phyloP scores from a whole-genome alignment of 2,797 vertebrate genomes.

The Erithacus rubecula region DNA sequence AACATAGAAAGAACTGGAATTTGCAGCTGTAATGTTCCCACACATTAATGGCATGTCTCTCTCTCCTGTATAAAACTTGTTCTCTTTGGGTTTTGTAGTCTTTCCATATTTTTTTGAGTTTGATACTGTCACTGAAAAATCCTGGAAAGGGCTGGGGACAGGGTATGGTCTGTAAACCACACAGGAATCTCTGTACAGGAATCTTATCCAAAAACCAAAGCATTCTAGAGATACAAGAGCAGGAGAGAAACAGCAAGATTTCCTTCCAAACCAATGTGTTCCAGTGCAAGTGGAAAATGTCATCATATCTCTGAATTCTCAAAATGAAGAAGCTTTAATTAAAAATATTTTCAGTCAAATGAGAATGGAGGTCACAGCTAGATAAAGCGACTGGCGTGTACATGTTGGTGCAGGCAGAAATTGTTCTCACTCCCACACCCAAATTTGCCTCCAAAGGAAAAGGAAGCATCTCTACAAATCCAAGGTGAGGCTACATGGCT shows the following conservation, averaged over 20 bases:
- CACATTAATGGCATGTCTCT: not conserved
- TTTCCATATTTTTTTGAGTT: not conserved
- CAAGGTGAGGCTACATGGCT: not conserved
- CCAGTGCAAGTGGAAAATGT: not conserved
- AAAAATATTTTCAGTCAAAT: not conserved
- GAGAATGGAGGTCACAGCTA: not conserved
- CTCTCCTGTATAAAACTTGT: not conserved
- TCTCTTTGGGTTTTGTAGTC: not conserved
- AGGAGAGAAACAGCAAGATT: not conserved
- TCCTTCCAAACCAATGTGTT: not conserved
- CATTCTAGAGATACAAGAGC: not conserved
- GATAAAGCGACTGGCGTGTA: fast-evolving
- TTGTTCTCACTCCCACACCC: not conserved
- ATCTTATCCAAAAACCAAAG: not conserved
- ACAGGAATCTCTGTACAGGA: not conserved
- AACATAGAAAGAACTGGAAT: not conserved
- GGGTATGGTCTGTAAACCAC: not conserved
- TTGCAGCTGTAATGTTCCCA: not conserved
- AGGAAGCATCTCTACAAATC: not conserved
- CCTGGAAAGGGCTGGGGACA: not conserved
- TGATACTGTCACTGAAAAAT: not conserved
- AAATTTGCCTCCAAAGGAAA: not conserved
- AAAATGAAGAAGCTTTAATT: not conserved
- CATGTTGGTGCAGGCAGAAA: not conserved
- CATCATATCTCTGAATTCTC: not conserved